phyloP scores from a whole-genome alignment of 2,888 invertebrate species.

The Stenodema calcarata region DNA sequence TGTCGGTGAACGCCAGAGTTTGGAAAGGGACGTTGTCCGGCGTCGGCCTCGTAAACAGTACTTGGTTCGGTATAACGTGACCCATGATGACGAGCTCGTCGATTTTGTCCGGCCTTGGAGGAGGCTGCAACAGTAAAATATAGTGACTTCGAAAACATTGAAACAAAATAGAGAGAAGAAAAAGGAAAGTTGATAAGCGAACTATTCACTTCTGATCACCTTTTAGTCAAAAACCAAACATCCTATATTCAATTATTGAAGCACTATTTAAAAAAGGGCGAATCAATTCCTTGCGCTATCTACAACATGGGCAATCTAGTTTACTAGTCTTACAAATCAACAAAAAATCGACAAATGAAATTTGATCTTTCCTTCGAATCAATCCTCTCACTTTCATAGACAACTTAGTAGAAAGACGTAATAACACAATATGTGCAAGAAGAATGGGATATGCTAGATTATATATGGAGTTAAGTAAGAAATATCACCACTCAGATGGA shows the following conservation, averaged over 20 bases:
- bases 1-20: conserved; percentile 82
- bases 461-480: too few relatives aligned
- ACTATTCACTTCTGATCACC: conserved; percentile 36
- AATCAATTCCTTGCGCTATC: too few relatives aligned
- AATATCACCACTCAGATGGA: too few relatives aligned
- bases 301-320: too few relatives aligned
- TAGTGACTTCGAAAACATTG: conserved; percentile 25
- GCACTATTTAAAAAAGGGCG: neutral
- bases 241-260: neutral
- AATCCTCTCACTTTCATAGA: too few relatives aligned
- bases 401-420: too few relatives aligned
- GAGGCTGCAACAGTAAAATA: conserved; percentile 54
- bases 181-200: neutral
- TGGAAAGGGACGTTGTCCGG: conserved; percentile 75
- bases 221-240: neutral
- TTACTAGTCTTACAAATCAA: too few relatives aligned
- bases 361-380: too few relatives aligned
- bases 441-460: too few relatives aligned
- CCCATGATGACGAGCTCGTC: conserved; percentile 87
- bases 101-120: conserved; percentile 67
- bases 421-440: too few relatives aligned
- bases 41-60: conserved; percentile 85
- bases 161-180: neutral
- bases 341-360: too few relatives aligned
- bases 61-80: conserved; percentile 86